Conservation (phyloP, 2,888 invertebrate species). For the Aphodius granarius region DNA sequence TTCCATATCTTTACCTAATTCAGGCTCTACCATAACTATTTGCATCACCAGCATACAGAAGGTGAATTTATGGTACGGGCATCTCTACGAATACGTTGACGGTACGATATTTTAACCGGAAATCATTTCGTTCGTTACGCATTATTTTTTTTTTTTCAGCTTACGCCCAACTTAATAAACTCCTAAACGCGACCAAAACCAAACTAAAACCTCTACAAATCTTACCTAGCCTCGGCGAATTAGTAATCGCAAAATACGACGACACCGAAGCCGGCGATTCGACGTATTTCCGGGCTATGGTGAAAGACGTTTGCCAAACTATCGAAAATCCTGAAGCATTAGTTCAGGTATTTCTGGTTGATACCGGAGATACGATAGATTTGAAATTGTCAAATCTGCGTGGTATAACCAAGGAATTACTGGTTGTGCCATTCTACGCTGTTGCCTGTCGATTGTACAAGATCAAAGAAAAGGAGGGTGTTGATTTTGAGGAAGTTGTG, state of each 20-base stretch:
- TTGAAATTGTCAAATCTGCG: constrained; percentile 5
- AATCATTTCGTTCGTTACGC: neutral
- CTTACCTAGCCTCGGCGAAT: constrained; percentile 16
- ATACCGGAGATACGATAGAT: constrained; percentile 21
- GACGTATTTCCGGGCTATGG: constrained; percentile 18
- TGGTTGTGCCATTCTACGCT: constrained; percentile 22
- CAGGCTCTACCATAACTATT: constrained; percentile 3
- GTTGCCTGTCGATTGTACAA: constrained; percentile 14
- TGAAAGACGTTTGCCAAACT: constrained; percentile 9
- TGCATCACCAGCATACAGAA: constrained; percentile 12
- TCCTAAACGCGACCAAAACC: neutral
- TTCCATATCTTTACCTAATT: constrained; percentile 10
- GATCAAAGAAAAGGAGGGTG: constrained; percentile 6
- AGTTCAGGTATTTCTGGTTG: constrained; percentile 21
- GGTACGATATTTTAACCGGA: neutral
- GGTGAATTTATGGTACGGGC: constrained; percentile 20
- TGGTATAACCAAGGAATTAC: constrained; percentile 12
- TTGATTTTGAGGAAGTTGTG: neutral
- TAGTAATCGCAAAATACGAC: constrained; percentile 18
- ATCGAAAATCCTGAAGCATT: neutral
- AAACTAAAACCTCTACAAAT: constrained; percentile 14
- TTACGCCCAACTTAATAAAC: constrained; percentile 2
- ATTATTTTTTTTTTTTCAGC: constrained; percentile 8
- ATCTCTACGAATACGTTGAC: neutral
- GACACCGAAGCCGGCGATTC: constrained; percentile 4